These are phyloP conservation scores for Monarcha castaneiventris DNA, from an alignment of 2,113 vertebrate genomes.

Conservation along the genomic window DNA sequence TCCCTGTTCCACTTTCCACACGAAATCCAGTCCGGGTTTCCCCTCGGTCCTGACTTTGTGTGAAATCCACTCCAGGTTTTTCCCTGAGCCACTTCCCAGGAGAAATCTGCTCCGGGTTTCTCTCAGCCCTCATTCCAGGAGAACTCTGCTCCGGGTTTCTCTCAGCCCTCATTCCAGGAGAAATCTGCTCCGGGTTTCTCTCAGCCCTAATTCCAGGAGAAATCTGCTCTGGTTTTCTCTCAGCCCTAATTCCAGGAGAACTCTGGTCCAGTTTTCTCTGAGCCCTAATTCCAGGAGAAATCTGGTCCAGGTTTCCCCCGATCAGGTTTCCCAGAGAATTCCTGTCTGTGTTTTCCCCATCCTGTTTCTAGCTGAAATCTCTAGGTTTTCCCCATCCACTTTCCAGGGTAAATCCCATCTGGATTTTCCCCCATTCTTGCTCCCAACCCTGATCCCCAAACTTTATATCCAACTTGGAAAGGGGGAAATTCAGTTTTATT, in stretches of 20 bases:
- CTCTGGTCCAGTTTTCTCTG: neutral
- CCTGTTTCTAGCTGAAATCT: neutral
- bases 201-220: neutral
- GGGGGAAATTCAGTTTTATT: neutral
- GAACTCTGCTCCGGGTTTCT: rapidly evolving
- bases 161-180: too few species aligned
- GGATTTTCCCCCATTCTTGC: neutral
- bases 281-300: neutral
- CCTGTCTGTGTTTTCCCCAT: neutral
- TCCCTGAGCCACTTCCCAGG: neutral
- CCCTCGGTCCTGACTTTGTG: too few species aligned
- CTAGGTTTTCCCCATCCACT: rapidly evolving
- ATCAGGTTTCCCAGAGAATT: neutral
- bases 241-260: too few species aligned
- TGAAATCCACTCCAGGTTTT: neutral
- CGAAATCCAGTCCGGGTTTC: neutral
- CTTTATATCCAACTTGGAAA: neutral
- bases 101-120: neutral
- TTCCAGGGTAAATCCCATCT: neutral
- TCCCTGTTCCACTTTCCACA: neutral
- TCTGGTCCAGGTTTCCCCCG: rapidly evolving
- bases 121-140: rapidly evolving
- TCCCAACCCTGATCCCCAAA: neutral
- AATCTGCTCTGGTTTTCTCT: neutral
- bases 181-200: too few species aligned